Evolutionary conservation across 2,888 invertebrate species (phyloP).

Genomic region (Heliconius sara): DNA sequence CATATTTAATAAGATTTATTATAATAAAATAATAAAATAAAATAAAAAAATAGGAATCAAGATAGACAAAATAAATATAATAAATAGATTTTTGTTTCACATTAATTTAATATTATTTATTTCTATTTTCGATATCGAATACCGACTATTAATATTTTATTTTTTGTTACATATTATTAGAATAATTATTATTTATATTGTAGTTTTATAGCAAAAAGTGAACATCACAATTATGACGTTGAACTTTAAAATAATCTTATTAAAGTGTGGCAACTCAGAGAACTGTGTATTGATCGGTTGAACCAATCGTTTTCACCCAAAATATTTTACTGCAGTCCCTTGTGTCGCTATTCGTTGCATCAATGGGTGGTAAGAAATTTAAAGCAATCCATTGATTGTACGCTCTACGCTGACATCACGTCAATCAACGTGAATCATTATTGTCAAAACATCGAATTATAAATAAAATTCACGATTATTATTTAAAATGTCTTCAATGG

Average conservation of each 20-base stretch:
- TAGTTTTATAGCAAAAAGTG: background rate
- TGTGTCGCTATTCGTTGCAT: conserved; percentile 55
- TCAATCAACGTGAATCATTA: conserved; percentile 72
- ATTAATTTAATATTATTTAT: too few relatives aligned
- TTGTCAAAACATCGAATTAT: conserved; percentile 63
- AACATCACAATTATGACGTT: background rate
- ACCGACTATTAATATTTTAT: background rate
- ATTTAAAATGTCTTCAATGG: conserved; percentile 72
- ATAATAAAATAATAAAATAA: too few relatives aligned
- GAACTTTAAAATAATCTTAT: conserved; percentile 2
- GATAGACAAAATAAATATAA: too few relatives aligned
- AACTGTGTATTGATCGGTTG: conserved; percentile 67
- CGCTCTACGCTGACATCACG: conserved; percentile 66
- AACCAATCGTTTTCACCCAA: conserved; percentile 56
- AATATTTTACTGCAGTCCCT: conserved; percentile 64
- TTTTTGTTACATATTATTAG: background rate
- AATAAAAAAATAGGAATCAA: too few relatives aligned
- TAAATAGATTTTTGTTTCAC: too few relatives aligned
- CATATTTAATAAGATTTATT: too few relatives aligned
- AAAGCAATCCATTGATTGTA: conserved; percentile 41
- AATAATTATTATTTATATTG: background rate
- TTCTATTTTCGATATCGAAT: too few relatives aligned
- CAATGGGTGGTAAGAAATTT: conserved; percentile 57
- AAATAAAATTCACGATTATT: conserved; percentile 52
- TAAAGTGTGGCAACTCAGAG: conserved; percentile 44